phyloP scores from a whole-genome alignment of 2,888 invertebrate species.

The Megaustenia siamemsis region DNA sequence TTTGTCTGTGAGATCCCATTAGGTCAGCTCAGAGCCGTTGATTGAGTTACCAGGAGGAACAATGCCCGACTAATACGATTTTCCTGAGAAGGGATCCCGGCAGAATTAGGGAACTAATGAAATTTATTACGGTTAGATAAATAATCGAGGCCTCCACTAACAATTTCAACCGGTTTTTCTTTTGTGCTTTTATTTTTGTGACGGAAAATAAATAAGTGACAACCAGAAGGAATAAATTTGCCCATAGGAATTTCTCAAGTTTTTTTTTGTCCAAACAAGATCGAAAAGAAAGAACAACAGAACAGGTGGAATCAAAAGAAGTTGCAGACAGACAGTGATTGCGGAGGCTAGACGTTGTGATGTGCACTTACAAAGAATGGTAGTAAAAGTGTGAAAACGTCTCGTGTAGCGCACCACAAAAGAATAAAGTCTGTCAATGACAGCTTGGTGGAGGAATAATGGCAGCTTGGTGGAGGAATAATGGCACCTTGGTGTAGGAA shows the following conservation, averaged over 20 bases:
- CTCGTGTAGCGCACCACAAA: too few species aligned
- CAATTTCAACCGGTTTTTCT: neutral
- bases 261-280: too few species aligned
- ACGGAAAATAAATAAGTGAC: neutral
- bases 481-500: too few species aligned
- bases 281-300: neutral
- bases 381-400: too few species aligned
- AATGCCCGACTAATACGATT: constrained; percentile 60
- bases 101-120: constrained; percentile 59
- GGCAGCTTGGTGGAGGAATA: too few species aligned
- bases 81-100: constrained; percentile 47
- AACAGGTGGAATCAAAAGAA: too few species aligned
- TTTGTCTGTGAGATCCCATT: constrained; percentile 55
- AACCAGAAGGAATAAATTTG: neutral
- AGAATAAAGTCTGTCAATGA: too few species aligned
- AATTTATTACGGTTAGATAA: constrained; percentile 60
- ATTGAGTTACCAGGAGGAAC: constrained; percentile 56
- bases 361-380: too few species aligned
- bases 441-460: too few species aligned
- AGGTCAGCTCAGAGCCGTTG: constrained; percentile 37
- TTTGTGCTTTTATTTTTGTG: neutral
- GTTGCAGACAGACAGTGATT: too few species aligned
- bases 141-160: constrained; percentile 56
- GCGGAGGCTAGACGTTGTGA: too few species aligned
- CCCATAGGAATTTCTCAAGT: too few species aligned